Conservation (phyloP, 2,113 vertebrate species). For the Heteronetta atricapilla region DNA sequence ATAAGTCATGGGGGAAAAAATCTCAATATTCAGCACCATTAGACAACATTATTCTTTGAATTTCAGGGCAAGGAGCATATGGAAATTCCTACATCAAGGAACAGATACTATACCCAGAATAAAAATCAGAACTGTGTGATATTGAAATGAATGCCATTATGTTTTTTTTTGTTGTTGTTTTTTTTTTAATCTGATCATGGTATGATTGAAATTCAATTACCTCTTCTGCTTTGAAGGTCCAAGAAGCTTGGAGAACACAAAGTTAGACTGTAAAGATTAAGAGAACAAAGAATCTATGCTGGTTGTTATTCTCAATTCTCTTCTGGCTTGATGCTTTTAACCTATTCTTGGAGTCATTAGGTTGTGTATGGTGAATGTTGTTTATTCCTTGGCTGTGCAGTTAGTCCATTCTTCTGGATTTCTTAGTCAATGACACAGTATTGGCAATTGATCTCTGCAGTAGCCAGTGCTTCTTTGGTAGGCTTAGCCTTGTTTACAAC, state of each 20-base stretch:
- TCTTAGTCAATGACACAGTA: background rate
- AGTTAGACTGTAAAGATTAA: background rate
- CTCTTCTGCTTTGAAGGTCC: slow-evolving; percentile 14
- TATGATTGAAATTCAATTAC: slow-evolving; percentile 53
- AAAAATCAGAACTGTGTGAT: slow-evolving; percentile 28
- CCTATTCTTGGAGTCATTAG: background rate
- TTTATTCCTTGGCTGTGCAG: background rate
- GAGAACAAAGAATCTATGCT: slow-evolving; percentile 1
- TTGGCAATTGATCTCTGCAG: background rate
- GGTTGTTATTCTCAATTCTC: background rate
- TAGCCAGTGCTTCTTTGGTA: background rate
- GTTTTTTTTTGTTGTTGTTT: slow-evolving; percentile 25
- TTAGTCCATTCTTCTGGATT: background rate
- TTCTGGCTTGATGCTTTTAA: background rate
- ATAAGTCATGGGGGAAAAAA: background rate
- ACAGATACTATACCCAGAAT: slow-evolving; percentile 2
- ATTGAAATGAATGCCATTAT: slow-evolving; percentile 35
- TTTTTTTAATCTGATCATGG: slow-evolving; percentile 17
- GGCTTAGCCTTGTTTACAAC: background rate
- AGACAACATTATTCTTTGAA: slow-evolving; percentile 53
- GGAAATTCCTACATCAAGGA: slow-evolving; percentile 56
- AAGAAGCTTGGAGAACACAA: background rate
- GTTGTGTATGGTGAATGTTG: background rate
- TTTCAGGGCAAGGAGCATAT: slow-evolving; percentile 64
- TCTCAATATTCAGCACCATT: slow-evolving; percentile 57